Conservation (phyloP, 2,113 vertebrate genomes). For the Nettapus auritus region DNA sequence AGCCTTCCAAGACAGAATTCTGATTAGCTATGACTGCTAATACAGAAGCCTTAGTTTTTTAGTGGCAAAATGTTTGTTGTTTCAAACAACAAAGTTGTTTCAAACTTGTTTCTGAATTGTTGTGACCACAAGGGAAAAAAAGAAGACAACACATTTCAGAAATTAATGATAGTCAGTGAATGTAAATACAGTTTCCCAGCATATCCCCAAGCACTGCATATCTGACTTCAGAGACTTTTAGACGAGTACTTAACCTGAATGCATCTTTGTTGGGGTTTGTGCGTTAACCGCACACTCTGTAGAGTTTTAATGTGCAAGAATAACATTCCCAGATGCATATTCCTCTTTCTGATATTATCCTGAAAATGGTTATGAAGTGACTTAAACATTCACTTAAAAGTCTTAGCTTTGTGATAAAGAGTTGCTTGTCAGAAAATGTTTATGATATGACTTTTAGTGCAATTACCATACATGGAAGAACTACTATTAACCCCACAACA, state of each 20-base stretch:
- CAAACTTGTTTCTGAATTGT: slow-evolving; percentile 1
- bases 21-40: neutral
- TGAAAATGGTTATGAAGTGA: neutral
- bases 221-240: neutral
- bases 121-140: neutral
- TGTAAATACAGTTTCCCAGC: neutral
- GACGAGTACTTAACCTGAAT: neutral
- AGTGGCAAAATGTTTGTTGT: neutral
- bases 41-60: neutral
- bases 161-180: neutral
- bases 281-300: neutral
- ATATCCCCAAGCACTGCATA: neutral
- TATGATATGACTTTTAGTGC: neutral
- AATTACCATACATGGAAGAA: neutral
- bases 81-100: slow-evolving; percentile 24
- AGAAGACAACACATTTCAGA: neutral
- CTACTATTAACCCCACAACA: neutral
- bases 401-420: neutral
- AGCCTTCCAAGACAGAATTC: neutral
- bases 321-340: neutral
- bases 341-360: neutral
- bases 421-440: neutral
- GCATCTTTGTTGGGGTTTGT: neutral
- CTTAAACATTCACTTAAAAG: neutral
- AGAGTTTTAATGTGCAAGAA: neutral